phyloP scores from a whole-genome alignment of 2,888 invertebrate species.

The Nudaria mundana region DNA sequence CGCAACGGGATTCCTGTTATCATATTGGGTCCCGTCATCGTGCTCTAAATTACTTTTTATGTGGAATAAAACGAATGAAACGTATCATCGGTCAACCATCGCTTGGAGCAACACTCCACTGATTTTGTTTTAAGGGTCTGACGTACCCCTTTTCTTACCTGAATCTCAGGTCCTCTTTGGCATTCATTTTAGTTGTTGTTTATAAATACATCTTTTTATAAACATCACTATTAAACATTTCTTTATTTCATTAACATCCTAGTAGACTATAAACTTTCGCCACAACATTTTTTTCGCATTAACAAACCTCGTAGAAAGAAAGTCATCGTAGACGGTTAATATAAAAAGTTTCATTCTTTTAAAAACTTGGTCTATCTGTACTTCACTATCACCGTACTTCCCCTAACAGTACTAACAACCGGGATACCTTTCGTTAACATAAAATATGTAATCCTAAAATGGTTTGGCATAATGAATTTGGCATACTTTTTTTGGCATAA shows the following conservation, averaged over 20 bases:
- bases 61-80: constrained; percentile 59
- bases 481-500: too few species aligned
- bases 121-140: constrained; percentile 53
- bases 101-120: constrained; percentile 66
- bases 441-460: too few species aligned
- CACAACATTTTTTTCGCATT: constrained; percentile 15
- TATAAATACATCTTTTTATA: constrained; percentile 25
- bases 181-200: constrained; percentile 39
- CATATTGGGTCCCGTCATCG: constrained; percentile 68
- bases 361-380: too few species aligned
- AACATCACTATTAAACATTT: too few species aligned
- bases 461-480: too few species aligned
- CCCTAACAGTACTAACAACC: too few species aligned
- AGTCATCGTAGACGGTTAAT: too few species aligned
- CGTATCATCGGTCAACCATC: constrained; percentile 52
- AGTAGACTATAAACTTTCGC: constrained; percentile 17
- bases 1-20: constrained; percentile 78
- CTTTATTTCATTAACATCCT: constrained; percentile 34
- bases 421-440: too few species aligned
- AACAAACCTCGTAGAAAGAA: too few species aligned
- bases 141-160: constrained; percentile 71
- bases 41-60: constrained; percentile 74
- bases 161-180: constrained; percentile 45
- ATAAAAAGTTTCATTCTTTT: too few species aligned
- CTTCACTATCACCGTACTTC: too few species aligned